These are phyloP conservation scores for Tinea pellionella DNA, from an alignment of 2,888 invertebrate species.

Conservation along the genomic window DNA sequence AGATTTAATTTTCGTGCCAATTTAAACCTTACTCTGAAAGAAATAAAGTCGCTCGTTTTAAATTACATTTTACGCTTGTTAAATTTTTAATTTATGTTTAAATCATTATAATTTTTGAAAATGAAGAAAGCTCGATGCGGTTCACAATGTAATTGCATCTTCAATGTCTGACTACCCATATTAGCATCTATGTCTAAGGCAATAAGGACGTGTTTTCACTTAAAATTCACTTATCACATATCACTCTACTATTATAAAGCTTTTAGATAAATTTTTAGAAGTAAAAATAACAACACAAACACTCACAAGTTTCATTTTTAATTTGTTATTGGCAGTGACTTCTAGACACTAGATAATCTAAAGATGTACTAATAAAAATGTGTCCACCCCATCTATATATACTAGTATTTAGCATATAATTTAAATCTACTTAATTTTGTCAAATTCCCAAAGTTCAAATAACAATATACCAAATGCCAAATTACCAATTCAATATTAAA, in stretches of 20 bases:
- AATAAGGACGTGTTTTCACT: too few relatives aligned
- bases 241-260: too few relatives aligned
- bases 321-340: neutral
- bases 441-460: conserved; percentile 14
- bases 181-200: too few relatives aligned
- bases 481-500: conserved; percentile 15
- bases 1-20: too few relatives aligned
- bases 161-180: too few relatives aligned
- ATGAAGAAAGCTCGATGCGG: too few relatives aligned
- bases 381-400: neutral
- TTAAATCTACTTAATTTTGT: conserved; percentile 14
- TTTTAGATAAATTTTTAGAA: too few relatives aligned
- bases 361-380: neutral
- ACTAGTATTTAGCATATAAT: neutral
- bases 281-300: neutral
- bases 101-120: too few relatives aligned
- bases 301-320: conserved; percentile 48
- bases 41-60: too few relatives aligned
- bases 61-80: neutral
- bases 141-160: too few relatives aligned
- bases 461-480: conserved; percentile 17
- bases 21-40: too few relatives aligned
- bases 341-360: neutral
- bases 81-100: neutral
- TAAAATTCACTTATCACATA: too few relatives aligned